Evolutionary conservation across 2,888 invertebrate genomes (phyloP), one percentile per base, ranked within the genome.

Genomic region (Perizoma affinitatum): DNA sequence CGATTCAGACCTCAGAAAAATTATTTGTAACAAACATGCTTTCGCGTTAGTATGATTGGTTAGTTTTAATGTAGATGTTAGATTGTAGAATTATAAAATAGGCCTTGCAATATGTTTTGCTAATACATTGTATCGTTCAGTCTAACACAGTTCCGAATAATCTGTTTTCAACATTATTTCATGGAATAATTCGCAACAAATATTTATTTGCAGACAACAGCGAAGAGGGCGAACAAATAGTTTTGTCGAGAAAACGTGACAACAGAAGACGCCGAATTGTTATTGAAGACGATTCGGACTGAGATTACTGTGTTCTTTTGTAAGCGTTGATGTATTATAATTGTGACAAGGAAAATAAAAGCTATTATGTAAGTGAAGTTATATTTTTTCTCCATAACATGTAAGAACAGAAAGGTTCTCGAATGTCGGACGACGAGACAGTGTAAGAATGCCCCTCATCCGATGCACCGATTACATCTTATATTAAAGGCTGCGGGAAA

Each of bases 251-350:
- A 52, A 86, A 82, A 79, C 78, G 80, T 41, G 75, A 76, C 63
- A 82, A 77, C 63, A 86, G 82, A 72, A 87, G 80, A 70, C 83
- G 84, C 9, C 76, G 86, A 56, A 68, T 82, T 56, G 70, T 91
- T 67, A 90, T 90, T 59, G 90, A 90, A 46, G 89, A 88, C 60
- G 91, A 91, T 70, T 91, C 91, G 0, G 90, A 90, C 66, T 90
- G 68, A 76, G 38, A 68, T 67, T 71, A 58, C 49, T 57, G 48
- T 58, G 50, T 56, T 55, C 47, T 44, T 62, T 55, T 60, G 54
- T 59, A 53, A 48, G 43, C 51, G 49, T 43, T 47, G 54, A 50
- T 66, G 22, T 58, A 58, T 58, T 58, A 48, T 48, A 46, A 41
- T 34, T 57, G 36, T 55, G 44, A 48, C 47, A 22, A 47, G 42